Conservation (phyloP, 2,888 invertebrate genomes). For the Neoitamus cyanurus region DNA sequence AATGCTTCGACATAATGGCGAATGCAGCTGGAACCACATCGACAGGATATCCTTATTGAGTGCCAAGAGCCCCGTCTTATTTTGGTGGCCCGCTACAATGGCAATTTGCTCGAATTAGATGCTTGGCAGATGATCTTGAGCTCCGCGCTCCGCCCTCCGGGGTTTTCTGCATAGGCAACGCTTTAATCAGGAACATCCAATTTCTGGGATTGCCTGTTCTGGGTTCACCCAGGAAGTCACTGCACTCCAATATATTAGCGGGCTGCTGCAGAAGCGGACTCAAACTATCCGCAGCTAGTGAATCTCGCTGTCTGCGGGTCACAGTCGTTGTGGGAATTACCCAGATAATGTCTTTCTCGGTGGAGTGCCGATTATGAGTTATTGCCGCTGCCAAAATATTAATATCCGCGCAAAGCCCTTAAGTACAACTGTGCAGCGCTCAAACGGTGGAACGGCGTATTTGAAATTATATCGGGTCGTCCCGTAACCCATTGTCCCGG, state of each 20-base stretch:
- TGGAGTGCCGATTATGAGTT: constrained; percentile 21
- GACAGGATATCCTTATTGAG: constrained; percentile 37
- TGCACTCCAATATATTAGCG: not conserved
- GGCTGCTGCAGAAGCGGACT: not conserved
- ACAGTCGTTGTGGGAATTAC: not conserved
- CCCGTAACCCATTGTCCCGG: not conserved
- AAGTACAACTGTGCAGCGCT: constrained; percentile 2
- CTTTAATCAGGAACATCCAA: not conserved
- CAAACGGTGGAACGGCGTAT: not conserved
- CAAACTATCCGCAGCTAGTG: not conserved
- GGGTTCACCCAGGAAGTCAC: not conserved
- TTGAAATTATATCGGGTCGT: not conserved
- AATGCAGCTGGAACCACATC: constrained; percentile 33
- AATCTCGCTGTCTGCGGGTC: not conserved
- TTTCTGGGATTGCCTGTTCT: not conserved
- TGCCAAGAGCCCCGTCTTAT: constrained; percentile 27
- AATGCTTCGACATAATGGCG: constrained; percentile 20
- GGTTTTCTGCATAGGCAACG: not conserved
- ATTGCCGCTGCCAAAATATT: constrained; percentile 26
- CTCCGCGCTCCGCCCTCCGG: not conserved
- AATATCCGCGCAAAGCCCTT: constrained; percentile 35
- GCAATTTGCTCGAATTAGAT: constrained; percentile 36
- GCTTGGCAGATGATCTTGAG: constrained; percentile 25
- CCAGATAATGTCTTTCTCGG: not conserved
- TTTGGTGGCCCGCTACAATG: not conserved